A percentile compares a stretch with the other conserved stretches of the same genome.
Evolutionary conservation across 2,888 invertebrate genomes (phyloP).

Genomic region (Archips xylosteana): DNA sequence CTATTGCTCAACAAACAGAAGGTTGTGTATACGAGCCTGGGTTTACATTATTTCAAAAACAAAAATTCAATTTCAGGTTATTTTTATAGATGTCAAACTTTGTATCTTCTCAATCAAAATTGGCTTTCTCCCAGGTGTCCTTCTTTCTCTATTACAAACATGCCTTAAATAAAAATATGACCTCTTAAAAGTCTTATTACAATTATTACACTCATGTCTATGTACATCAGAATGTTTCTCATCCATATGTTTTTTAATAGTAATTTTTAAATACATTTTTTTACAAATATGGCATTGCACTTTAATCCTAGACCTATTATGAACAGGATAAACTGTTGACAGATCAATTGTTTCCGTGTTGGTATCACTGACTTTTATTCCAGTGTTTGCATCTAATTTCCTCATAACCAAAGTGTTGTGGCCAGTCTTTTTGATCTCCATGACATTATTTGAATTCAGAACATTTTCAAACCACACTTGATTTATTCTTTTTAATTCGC

Average conservation of each 20-base stretch:
- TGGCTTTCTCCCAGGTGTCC: not conserved
- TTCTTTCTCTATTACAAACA: slow-evolving; percentile 31
- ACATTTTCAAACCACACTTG: slow-evolving; percentile 70
- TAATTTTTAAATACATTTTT: slow-evolving; percentile 35
- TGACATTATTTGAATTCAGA: slow-evolving; percentile 54
- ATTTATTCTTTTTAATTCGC: slow-evolving; percentile 57
- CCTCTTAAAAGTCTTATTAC: slow-evolving; percentile 35
- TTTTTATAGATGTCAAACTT: slow-evolving; percentile 27
- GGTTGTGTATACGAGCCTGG: not conserved
- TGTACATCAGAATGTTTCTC: slow-evolving; percentile 27
- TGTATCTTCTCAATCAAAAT: slow-evolving; percentile 30
- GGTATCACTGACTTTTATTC: slow-evolving; percentile 50
- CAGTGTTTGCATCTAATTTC: slow-evolving; percentile 49
- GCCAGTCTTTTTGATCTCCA: slow-evolving; percentile 64
- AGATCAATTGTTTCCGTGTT: slow-evolving; percentile 52
- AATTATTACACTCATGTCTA: slow-evolving; percentile 40
- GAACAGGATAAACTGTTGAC: slow-evolving; percentile 49
- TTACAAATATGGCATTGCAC: slow-evolving; percentile 34
- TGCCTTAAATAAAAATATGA: slow-evolving; percentile 37
- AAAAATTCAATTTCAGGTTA: slow-evolving; percentile 13
- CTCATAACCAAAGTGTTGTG: slow-evolving; percentile 57
- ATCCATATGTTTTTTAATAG: slow-evolving; percentile 39
- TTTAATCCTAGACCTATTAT: slow-evolving; percentile 20
- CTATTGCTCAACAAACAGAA: no score
- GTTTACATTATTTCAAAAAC: not conserved